Percentiles rank a stretch among this genome's conserved stretches.
Evolutionary conservation across 2,113 vertebrate species (phyloP).

Genomic region (Carollia perspicillata): DNA sequence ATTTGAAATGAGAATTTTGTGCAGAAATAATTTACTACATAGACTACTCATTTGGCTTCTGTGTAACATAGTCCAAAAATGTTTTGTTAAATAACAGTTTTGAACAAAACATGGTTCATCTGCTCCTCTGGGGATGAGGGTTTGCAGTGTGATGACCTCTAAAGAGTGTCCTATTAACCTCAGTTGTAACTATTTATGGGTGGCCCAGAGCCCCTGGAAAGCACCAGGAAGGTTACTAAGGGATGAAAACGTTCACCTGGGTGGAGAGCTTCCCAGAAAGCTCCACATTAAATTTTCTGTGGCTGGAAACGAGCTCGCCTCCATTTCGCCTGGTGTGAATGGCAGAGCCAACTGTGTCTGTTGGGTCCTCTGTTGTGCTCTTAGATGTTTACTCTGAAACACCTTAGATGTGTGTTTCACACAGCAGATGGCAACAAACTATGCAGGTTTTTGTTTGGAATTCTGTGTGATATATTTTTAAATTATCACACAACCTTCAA

Average conservation of each 20-base stretch:
- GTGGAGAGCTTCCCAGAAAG: not conserved
- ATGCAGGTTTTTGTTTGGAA: not conserved
- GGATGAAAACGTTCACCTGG: not conserved
- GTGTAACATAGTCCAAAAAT: not conserved
- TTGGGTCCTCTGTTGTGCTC: not conserved
- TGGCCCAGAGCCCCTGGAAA: not conserved
- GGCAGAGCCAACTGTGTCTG: not conserved
- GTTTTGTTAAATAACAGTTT: not conserved
- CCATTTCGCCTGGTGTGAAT: not conserved
- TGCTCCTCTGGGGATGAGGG: not conserved
- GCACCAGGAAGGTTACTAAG: not conserved
- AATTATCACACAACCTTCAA: not conserved
- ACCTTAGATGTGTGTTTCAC: not conserved
- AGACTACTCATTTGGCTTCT: not conserved
- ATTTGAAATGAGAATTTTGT: not conserved
- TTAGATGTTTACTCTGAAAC: not conserved
- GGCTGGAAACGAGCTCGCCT: not conserved
- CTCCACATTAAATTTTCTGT: not conserved
- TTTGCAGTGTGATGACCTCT: not conserved
- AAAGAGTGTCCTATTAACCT: not conserved
- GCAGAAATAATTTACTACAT: not conserved
- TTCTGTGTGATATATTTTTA: not conserved
- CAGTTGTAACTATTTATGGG: too few relatives aligned
- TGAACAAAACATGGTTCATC: not conserved
- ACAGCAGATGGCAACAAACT: not conserved